Base-by-base conservation (phyloP, 2,113 vertebrate species). In the Coturnix japonica region DNA sequence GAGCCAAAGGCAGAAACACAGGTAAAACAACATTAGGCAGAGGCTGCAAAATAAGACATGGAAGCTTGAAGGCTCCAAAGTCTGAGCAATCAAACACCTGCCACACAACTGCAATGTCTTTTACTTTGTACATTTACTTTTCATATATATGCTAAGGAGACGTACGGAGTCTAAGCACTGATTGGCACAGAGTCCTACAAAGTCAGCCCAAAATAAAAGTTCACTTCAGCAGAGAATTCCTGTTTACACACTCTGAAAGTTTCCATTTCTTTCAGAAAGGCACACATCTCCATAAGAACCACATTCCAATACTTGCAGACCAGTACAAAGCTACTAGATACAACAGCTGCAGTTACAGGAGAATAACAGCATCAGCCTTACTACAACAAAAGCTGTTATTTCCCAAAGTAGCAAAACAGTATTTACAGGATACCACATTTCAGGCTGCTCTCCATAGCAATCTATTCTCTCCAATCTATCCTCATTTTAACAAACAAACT, bases 31-130 rank as follows among this genome's bases (percentile, higher is more conserved):
- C 37, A 43, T 8, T 13, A 56, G 13, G 35, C 18, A 90, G 37
- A 85, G 59, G 81, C 31, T 71, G 49, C 26, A 89, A 87, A 96
- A 94, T 22, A 57, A 72, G 91, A 95, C 91, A 31, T 79, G 75
- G 87, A 95, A 96, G 86, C 80, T 80, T 85, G 33, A 93, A 90
- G 63, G 51, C 16, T 6, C 37, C 59, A 71, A 78, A 85, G 83
- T 46, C 78, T 71, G 78, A 44, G 70, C 95, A 94, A 94, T 85
- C 53, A 85, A 83, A 85, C 71, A 21, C 47, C 44, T 64, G 70
- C 63, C 54, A 88, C 39, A 71, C 30, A 65, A 13, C 54, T 60
- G 51, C 88, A 81, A 69, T 26, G 21, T 70, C 59, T 75, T 73
- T 69, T 44, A n/a, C 59, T 69, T 49, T 35, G 11, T 56, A 76